Conservation (phyloP, 2,888 invertebrate species). For the Nephrotoma flavescens region DNA sequence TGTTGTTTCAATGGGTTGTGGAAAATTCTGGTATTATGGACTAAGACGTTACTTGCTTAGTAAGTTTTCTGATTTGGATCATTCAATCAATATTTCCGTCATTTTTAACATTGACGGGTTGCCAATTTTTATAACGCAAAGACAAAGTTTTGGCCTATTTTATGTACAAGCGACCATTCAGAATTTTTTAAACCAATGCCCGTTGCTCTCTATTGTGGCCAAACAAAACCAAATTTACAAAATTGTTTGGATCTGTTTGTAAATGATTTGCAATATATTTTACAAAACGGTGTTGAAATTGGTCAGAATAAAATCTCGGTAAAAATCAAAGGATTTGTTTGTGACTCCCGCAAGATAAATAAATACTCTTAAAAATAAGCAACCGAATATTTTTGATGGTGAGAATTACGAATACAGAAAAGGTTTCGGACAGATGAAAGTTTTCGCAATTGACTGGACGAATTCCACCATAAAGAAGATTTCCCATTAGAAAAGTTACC, state of each 20-base stretch:
- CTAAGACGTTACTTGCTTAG: neutral
- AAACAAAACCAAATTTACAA: neutral
- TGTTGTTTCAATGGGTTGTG: neutral
- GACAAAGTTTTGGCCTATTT: conserved; percentile 3
- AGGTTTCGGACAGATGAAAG: neutral
- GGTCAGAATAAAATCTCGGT: neutral
- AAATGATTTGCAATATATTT: neutral
- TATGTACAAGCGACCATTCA: neutral
- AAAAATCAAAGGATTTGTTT: no score
- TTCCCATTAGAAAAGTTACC: no score
- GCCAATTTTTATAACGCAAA: neutral
- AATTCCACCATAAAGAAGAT: neutral
- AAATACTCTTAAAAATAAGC: neutral
- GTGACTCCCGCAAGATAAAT: neutral
- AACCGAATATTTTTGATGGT: neutral
- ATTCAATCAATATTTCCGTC: neutral
- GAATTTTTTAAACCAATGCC: neutral
- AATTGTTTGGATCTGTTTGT: neutral
- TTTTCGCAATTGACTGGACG: neutral
- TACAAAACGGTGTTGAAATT: neutral
- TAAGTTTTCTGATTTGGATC: neutral
- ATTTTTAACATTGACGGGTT: conserved; percentile 4
- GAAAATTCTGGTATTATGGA: conserved; percentile 5
- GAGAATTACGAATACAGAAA: neutral
- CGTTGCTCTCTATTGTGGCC: neutral